A percentile compares a stretch with the other conserved stretches of the same genome.
Evolutionary conservation across 92 coral and sea anemone species (phyloP).

Genomic region (Siderastrea siderea): DNA sequence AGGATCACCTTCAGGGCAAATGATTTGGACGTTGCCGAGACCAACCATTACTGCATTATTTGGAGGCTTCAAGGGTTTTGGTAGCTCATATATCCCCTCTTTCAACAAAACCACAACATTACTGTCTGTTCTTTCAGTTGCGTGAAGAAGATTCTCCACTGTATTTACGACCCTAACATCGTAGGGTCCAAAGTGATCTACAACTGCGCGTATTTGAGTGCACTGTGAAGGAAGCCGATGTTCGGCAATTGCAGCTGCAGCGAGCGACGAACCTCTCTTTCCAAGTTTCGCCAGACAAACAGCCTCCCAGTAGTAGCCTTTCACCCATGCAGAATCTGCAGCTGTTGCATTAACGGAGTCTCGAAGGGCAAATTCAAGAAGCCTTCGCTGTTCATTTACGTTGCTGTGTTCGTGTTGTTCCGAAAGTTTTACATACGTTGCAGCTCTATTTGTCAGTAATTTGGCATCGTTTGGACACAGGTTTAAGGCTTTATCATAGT

Average conservation of each 20-base stretch:
- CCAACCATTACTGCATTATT: slow-evolving; percentile 16
- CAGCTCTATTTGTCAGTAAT: slow-evolving; percentile 12
- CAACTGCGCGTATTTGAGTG: background rate
- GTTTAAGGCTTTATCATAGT: background rate
- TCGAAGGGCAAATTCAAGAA: background rate
- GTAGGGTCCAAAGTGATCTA: slow-evolving; percentile 7
- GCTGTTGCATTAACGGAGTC: slow-evolving; percentile 1
- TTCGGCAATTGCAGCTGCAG: slow-evolving; percentile 23
- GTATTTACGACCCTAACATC: background rate
- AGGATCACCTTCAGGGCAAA: background rate
- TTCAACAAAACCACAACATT: slow-evolving; percentile 16
- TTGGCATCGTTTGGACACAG: slow-evolving; percentile 22
- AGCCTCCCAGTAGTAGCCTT: slow-evolving; percentile 33
- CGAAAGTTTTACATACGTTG: slow-evolving; percentile 10
- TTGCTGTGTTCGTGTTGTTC: background rate
- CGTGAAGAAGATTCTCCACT: background rate
- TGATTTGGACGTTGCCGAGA: slow-evolving; percentile 5
- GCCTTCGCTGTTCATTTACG: background rate
- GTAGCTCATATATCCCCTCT: slow-evolving; percentile 11
- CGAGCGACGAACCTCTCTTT: slow-evolving; percentile 14
- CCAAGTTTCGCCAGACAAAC: slow-evolving; percentile 26
- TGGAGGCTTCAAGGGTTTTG: background rate
- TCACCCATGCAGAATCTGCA: slow-evolving; percentile 23
- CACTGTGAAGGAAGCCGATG: slow-evolving; percentile 14
- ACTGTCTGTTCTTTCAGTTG: background rate